Conservation (phyloP, 2,113 vertebrate genomes). For the Aix galericulata region DNA sequence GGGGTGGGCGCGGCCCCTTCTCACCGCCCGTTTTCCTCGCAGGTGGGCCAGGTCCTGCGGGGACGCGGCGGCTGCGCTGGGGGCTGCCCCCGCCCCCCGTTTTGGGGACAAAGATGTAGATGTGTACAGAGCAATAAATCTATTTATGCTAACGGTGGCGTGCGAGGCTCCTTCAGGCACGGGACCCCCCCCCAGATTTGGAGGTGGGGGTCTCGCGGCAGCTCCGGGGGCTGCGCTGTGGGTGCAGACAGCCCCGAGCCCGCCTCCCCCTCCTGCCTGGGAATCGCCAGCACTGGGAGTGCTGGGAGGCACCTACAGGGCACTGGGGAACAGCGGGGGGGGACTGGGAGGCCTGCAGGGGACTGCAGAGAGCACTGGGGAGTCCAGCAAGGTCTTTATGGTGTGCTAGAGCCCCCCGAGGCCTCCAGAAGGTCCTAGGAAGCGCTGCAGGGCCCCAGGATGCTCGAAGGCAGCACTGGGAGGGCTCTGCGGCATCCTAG, state of each 20-base stretch:
- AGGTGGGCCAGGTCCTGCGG: neutral
- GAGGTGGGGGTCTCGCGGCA: fast-evolving
- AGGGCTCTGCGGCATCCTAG: no score
- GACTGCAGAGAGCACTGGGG: no score
- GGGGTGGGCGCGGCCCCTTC: neutral
- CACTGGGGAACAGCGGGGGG: no score
- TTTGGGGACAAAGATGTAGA: neutral
- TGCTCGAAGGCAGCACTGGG: no score
- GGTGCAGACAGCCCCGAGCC: neutral
- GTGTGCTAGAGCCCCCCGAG: no score
- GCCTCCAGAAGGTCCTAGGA: no score
- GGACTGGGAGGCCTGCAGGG: no score
- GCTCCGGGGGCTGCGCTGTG: neutral
- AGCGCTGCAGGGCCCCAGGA: no score
- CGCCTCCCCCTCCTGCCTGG: neutral
- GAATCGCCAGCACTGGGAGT: no score
- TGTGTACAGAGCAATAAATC: slow-evolving; percentile 68
- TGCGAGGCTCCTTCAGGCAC: neutral
- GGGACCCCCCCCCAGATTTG: fast-evolving
- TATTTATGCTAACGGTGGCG: slow-evolving; percentile 67
- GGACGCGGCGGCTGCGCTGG: neutral
- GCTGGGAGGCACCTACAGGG: no score
- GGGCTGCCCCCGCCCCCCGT: neutral
- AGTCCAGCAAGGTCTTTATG: no score
- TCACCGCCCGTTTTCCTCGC: neutral